These are phyloP conservation scores for Eledona agricola DNA, from an alignment of 2,888 invertebrate genomes.

Conservation along the genomic window DNA sequence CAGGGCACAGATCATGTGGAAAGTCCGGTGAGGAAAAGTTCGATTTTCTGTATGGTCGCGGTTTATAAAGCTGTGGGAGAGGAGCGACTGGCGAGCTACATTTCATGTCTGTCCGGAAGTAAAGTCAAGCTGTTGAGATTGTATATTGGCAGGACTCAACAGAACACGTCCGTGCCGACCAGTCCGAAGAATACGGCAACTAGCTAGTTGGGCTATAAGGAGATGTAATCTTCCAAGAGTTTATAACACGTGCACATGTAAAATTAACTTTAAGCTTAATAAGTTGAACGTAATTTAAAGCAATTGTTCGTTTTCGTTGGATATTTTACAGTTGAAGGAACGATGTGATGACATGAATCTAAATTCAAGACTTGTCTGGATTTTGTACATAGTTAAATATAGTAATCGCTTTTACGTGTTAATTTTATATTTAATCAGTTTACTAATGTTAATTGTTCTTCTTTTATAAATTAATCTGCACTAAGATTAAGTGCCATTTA, in stretches of 20 bases:
- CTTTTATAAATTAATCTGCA: slow-evolving; percentile 19
- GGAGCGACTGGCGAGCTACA: slow-evolving; percentile 81
- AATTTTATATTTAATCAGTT: slow-evolving; percentile 29
- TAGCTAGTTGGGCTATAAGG: slow-evolving; percentile 42
- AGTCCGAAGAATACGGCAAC: slow-evolving; percentile 58
- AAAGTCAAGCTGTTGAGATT: slow-evolving; percentile 87
- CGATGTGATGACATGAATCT: slow-evolving; percentile 17
- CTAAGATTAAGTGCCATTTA: slow-evolving; percentile 26
- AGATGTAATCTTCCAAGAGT: slow-evolving; percentile 19
- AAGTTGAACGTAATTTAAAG: slow-evolving; percentile 12
- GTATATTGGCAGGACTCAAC: slow-evolving; percentile 75
- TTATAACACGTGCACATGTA: slow-evolving; percentile 13
- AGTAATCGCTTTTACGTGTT: slow-evolving; percentile 24
- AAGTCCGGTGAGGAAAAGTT: slow-evolving; percentile 93
- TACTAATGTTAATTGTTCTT: slow-evolving; percentile 29
- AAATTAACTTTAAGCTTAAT: slow-evolving; percentile 28
- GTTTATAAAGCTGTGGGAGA: slow-evolving; percentile 91
- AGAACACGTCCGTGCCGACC: slow-evolving; percentile 61
- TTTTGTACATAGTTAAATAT: slow-evolving; percentile 24
- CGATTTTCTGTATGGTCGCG: slow-evolving; percentile 97
- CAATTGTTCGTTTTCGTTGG: too few relatives aligned
- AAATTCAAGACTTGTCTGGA: slow-evolving; percentile 7
- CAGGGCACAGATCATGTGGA: slow-evolving; percentile 92
- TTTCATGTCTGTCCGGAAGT: slow-evolving; percentile 84
- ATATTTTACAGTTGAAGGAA: slow-evolving; percentile 15